These are phyloP conservation scores for Apamea crenata DNA, from an alignment of 2,888 invertebrate species.

Conservation along the genomic window DNA sequence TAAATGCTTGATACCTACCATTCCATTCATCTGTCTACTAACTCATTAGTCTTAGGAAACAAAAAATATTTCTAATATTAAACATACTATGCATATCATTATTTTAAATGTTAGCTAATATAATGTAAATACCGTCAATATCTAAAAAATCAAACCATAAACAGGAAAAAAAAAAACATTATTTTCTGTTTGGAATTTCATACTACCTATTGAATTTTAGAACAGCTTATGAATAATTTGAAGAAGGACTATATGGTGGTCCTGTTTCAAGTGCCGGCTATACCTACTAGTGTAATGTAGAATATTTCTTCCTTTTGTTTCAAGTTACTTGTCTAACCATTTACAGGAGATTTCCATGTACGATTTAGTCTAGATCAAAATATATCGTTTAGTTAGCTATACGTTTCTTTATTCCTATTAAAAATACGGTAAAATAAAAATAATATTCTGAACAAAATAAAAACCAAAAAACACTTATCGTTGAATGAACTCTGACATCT, in stretches of 20 bases:
- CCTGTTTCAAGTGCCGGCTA: no score
- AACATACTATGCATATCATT: no score
- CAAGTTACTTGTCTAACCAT: background rate
- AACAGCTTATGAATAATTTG: background rate
- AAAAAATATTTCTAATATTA: background rate
- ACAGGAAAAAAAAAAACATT: no score
- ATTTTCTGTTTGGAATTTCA: background rate
- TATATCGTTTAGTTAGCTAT: background rate
- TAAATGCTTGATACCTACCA: background rate
- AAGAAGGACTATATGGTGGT: background rate
- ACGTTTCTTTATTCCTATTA: background rate
- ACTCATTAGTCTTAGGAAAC: background rate
- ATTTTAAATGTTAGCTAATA: no score
- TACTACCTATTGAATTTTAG: background rate
- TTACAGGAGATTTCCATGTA: background rate
- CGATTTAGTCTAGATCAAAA: background rate
- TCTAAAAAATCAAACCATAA: no score
- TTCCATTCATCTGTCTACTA: slow-evolving; percentile 26
- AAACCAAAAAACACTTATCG: slow-evolving; percentile 32
- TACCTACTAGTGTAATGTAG: no score
- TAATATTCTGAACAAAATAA: background rate
- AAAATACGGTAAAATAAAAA: background rate
- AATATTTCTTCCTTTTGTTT: no score
- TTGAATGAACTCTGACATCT: slow-evolving; percentile 53
- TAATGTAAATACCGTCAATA: no score